Percentiles rank a stretch among this genome's conserved stretches.
Conservation (phyloP, 2,888 invertebrate genomes). For the Pharmacophagus antenor region DNA sequence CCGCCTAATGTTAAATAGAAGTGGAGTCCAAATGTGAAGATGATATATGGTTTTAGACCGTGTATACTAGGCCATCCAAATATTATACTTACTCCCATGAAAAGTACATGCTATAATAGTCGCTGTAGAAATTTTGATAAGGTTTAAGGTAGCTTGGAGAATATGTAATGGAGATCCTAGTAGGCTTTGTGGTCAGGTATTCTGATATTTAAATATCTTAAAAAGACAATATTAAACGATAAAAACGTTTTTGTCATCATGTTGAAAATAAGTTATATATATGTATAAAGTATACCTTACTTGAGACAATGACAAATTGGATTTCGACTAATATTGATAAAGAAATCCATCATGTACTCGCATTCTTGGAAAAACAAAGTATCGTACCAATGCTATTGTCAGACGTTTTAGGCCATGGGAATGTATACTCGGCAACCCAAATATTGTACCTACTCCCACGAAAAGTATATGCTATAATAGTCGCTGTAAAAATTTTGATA, state of each 20-base stretch:
- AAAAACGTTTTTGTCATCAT: too few relatives aligned
- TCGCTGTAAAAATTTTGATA: conserved; percentile 6
- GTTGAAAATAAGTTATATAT: not conserved
- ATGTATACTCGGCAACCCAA: conserved; percentile 12
- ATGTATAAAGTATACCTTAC: too few relatives aligned
- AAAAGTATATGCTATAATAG: conserved; percentile 13
- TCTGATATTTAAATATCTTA: conserved; percentile 27
- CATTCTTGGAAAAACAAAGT: conserved; percentile 22
- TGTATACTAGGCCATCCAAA: conserved; percentile 12
- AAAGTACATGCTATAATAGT: conserved; percentile 12
- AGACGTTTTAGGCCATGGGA: conserved; percentile 26
- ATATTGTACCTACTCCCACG: conserved; percentile 3
- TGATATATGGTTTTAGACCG: conserved; percentile 22
- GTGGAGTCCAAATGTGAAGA: too few relatives aligned
- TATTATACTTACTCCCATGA: conserved; percentile 5
- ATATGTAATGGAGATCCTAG: conserved; percentile 19
- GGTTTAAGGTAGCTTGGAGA: conserved; percentile 10
- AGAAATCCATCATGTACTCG: conserved; percentile 19
- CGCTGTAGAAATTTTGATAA: conserved; percentile 8
- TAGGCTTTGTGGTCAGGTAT: conserved; percentile 10
- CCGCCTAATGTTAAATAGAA: too few relatives aligned
- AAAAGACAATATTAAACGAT: too few relatives aligned
- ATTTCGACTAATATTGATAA: conserved; percentile 10
- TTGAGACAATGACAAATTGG: not conserved
- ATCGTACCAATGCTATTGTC: conserved; percentile 24